Evolutionary conservation across 2,888 invertebrate species (phyloP), one percentile per base, ranked within the genome.

Genomic region (Pristionchus japonicus): DNA sequence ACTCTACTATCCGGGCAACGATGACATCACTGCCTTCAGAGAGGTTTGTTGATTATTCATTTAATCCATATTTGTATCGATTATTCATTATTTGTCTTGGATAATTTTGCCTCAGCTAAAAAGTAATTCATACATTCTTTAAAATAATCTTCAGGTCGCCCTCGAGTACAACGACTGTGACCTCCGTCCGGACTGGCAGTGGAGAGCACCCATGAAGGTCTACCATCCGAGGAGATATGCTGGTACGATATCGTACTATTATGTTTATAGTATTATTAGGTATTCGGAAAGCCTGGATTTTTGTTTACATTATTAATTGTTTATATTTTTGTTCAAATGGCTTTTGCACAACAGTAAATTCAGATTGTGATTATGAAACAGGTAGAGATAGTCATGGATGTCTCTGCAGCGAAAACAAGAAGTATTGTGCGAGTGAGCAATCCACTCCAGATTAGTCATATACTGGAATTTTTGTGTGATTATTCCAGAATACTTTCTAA

Each of bases 151-250:
- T 82, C 34, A 82, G 82, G 52, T 82, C 52, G 31, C 49, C 34
- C 82, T 49, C 20, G 82, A 82, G 23, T 82, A 82, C 82, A 82
- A 23, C 9, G 82, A 82, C 34, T 82, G 82, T 11, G 82, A 82
- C n/a, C 34, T 49, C 1, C 82, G 82, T 20, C 77, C 77, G 27
- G 77, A 77, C 3, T 77, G 77, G 77, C 77, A 77, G 20, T 77
- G 77, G 77, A 77, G 77, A 47, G 43, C 27, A 11, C 77, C 77
- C 9, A 77, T 47, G 82, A 82, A 49, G 52, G 37, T 82, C 34
- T 57, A 82, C 52, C 52, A 82, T 20, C 82, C 82, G 82, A 43
- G 47, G n/a, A 77, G 77, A 77, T 77, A 77, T 27, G 23, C 43
- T 43, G 43, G 74, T 74, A 11, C 40, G n/a, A n/a, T n/a, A n/a